A percentile compares a stretch with the other conserved stretches of the same genome.
Evolutionary conservation across 2,797 vertebrate species (phyloP).

Genomic region (Gorsachius magnificus): DNA sequence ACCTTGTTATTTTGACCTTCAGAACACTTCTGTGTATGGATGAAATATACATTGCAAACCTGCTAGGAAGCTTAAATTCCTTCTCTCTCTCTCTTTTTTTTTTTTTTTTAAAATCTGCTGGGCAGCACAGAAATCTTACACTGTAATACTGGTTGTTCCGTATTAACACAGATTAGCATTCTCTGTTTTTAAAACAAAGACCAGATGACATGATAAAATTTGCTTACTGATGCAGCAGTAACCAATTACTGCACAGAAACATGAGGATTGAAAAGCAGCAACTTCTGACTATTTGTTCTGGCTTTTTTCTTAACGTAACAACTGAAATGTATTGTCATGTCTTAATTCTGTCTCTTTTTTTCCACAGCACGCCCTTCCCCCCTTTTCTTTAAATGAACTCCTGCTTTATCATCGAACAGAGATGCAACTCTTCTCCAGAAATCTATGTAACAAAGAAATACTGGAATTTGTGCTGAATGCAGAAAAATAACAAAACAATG

Average conservation of each 20-base stretch:
- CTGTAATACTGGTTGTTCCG: not conserved
- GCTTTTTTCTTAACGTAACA: not conserved
- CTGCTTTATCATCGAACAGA: not conserved
- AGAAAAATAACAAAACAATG: conserved; percentile 56
- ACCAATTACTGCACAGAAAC: not conserved
- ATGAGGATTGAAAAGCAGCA: not conserved
- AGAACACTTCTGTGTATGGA: not conserved
- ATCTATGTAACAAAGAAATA: not conserved
- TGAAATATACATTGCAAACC: not conserved
- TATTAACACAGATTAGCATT: not conserved
- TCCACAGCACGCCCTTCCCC: not conserved
- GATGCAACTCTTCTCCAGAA: conserved; percentile 36
- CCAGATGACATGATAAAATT: not conserved
- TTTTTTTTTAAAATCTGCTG: not conserved
- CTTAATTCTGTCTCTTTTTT: not conserved
- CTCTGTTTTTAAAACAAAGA: not conserved
- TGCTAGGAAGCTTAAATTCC: not conserved
- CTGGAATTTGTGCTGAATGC: conserved; percentile 41
- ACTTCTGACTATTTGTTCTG: conserved; percentile 5
- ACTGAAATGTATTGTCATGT: not conserved
- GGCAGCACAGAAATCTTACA: not conserved
- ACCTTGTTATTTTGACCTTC: not conserved
- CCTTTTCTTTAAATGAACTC: not conserved
- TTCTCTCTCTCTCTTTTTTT: no score
- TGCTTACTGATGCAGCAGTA: not conserved